Evolutionary conservation across 2,797 vertebrate genomes (phyloP).

Genomic region (Setipinna tenuifilis): DNA sequence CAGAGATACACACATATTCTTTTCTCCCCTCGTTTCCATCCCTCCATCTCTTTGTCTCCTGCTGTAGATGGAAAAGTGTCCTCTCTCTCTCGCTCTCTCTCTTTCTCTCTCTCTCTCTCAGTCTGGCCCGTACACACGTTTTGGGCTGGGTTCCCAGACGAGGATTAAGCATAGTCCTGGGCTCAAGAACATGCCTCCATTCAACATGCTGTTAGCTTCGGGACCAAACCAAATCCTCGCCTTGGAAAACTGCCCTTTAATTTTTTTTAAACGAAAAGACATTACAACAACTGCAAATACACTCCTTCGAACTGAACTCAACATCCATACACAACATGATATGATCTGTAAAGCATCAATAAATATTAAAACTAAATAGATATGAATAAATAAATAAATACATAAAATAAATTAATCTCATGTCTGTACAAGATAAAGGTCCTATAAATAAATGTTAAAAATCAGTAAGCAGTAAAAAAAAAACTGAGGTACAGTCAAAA

Average conservation of each 20-base stretch:
- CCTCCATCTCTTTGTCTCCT: background rate
- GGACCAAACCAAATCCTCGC: background rate
- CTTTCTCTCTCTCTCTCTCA: conserved; percentile 31
- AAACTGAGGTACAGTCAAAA: conserved; percentile 42
- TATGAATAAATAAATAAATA: conserved; percentile 61
- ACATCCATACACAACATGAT: conserved; percentile 50
- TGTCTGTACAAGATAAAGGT: conserved; percentile 74
- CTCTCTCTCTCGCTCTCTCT: conserved; percentile 20
- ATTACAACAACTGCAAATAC: conserved; percentile 52
- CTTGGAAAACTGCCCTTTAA: conserved; percentile 50
- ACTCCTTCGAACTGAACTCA: conserved; percentile 41
- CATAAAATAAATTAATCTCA: conserved; percentile 74
- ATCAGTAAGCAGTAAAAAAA: conserved; percentile 48
- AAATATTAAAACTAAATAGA: conserved; percentile 56
- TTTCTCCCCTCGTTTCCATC: conserved; percentile 41
- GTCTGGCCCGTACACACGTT: conserved; percentile 17
- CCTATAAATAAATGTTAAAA: conserved; percentile 39
- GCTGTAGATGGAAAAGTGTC: background rate
- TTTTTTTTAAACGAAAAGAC: conserved; percentile 50
- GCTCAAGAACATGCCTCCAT: conserved; percentile 16
- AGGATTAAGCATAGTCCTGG: conserved; percentile 5
- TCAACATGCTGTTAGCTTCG: background rate
- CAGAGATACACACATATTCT: conserved; percentile 50
- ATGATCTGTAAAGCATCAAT: conserved; percentile 50
- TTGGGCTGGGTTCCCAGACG: conserved; percentile 12